These are phyloP conservation scores for Stegostoma tigrinum DNA, from an alignment of 2,113 vertebrate genomes.

Conservation along the genomic window DNA sequence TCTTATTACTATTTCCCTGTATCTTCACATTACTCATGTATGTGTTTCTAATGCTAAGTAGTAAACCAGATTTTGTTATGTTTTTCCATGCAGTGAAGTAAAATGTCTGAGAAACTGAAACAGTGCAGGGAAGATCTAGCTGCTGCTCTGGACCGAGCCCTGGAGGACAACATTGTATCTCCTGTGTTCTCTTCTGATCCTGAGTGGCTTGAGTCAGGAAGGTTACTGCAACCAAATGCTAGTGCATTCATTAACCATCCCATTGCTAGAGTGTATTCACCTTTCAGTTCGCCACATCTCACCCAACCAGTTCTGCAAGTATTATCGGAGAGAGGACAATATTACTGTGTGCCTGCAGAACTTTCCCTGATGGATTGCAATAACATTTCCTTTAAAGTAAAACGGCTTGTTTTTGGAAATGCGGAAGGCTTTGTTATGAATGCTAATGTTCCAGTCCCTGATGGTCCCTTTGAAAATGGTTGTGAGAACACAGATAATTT, in stretches of 20 bases:
- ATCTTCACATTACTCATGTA: neutral
- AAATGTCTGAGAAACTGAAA: conserved; percentile 37
- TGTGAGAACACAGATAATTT: conserved; percentile 31
- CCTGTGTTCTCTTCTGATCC: conserved; percentile 26
- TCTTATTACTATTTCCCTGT: neutral
- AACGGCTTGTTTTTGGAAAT: conserved; percentile 28
- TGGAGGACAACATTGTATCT: conserved; percentile 30
- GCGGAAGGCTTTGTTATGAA: conserved; percentile 17
- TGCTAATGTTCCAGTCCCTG: conserved; percentile 22
- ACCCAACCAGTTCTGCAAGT: conserved; percentile 29
- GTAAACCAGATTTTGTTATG: neutral
- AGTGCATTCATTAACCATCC: conserved; percentile 30
- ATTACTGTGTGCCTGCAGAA: conserved; percentile 32
- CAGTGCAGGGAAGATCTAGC: conserved; percentile 37
- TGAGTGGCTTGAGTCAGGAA: conserved; percentile 32
- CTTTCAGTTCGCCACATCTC: conserved; percentile 29
- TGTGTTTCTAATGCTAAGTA: neutral
- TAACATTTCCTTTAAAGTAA: conserved; percentile 35
- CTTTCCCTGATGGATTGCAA: conserved; percentile 35
- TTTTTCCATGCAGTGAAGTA: conserved; percentile 15
- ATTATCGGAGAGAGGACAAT: conserved; percentile 29
- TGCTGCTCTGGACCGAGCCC: conserved; percentile 35
- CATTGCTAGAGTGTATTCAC: conserved; percentile 25
- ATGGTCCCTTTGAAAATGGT: conserved; percentile 29
- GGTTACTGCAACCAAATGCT: conserved; percentile 24